Percentiles rank a stretch among this genome's conserved stretches.
phyloP scores from a whole-genome alignment of 1,140 invertebrate species.

The Halesus radiatus region DNA sequence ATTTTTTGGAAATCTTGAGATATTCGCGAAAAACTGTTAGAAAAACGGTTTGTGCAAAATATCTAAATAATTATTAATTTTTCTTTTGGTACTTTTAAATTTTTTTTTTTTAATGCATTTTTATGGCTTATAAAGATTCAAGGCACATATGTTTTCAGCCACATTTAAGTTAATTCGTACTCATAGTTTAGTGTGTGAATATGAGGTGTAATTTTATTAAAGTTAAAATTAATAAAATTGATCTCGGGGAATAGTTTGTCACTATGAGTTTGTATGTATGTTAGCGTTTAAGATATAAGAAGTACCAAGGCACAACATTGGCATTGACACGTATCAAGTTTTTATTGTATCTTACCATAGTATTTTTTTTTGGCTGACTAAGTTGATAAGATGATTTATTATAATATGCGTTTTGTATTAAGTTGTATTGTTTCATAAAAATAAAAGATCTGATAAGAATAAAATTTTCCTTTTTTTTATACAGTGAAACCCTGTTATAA shows the following conservation, averaged over 20 bases:
- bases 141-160: constrained; percentile 3
- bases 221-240: constrained; percentile 22
- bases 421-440: constrained; percentile 26
- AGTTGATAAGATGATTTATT: constrained; percentile 13
- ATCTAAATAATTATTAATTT: too few relatives aligned
- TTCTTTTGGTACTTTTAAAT: too few relatives aligned
- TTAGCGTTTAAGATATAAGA: constrained; percentile 3
- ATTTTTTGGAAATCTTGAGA: too few relatives aligned
- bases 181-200: neutral
- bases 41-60: too few relatives aligned
- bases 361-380: constrained; percentile 26
- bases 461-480: neutral
- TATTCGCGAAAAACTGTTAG: too few relatives aligned
- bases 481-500: too few relatives aligned
- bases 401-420: constrained; percentile 14
- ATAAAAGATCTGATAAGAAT: constrained; percentile 36
- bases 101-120: neutral
- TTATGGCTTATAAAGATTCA: neutral
- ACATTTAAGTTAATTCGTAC: neutral
- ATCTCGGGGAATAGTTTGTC: constrained; percentile 35
- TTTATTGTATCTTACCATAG: constrained; percentile 27
- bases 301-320: constrained; percentile 25
- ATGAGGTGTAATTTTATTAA: constrained; percentile 34
- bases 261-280: constrained; percentile 10
- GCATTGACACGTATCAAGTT: constrained; percentile 23